phyloP scores from a whole-genome alignment of 2,888 invertebrate genomes.

The Cheilosia urbana region DNA sequence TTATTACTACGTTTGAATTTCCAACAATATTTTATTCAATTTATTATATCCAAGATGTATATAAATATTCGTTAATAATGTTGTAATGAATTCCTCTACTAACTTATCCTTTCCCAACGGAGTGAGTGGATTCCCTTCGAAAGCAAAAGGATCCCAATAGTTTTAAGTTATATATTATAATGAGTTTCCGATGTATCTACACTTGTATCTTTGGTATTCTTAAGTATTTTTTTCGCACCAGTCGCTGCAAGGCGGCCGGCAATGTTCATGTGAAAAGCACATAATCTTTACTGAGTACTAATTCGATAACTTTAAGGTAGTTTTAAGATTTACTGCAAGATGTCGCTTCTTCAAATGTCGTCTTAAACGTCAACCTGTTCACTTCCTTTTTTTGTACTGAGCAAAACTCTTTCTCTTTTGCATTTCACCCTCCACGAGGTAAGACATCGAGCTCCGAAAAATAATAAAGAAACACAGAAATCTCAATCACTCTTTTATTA shows the following conservation, averaged over 20 bases:
- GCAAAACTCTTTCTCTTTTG: no score
- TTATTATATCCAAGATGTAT: background rate
- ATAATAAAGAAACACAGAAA: no score
- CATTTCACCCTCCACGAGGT: no score
- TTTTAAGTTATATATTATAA: background rate
- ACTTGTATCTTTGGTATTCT: background rate
- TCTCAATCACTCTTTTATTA: no score
- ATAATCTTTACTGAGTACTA: background rate
- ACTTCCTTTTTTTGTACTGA: no score
- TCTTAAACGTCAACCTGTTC: no score
- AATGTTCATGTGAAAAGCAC: constrained; percentile 10
- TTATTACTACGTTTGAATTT: background rate
- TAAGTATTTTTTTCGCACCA: constrained; percentile 5
- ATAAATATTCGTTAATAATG: background rate
- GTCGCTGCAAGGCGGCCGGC: constrained; percentile 17
- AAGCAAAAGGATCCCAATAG: constrained; percentile 25
- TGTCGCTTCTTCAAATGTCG: background rate
- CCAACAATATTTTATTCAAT: background rate
- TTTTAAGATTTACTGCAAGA: background rate
- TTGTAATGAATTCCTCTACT: background rate
- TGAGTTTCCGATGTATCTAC: background rate
- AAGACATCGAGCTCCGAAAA: no score
- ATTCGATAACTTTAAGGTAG: background rate
- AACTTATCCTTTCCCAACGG: constrained; percentile 5
- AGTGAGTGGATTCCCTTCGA: constrained; percentile 17